Evolutionary conservation across 2,888 invertebrate genomes (phyloP), one percentile per base, ranked within the genome.

Genomic region (Aelia acuminata): DNA sequence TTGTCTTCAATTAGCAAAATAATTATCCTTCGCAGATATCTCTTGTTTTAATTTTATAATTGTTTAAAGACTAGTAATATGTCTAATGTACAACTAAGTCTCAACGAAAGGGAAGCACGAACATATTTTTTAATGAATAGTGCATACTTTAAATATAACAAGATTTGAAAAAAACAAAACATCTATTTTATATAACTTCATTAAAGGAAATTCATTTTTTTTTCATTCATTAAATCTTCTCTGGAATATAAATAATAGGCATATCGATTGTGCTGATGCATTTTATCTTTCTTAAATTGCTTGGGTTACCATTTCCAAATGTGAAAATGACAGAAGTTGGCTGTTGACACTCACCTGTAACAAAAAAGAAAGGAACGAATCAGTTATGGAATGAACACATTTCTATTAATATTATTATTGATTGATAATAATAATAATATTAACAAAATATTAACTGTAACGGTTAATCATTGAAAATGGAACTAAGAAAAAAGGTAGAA

Each of bases 281-380:
- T 70, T 70, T 13, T n/a, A 3, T 43, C 26, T 57, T 57, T 57
- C 57, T 35, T 70, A 70, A 35, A 35, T 31, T 70, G 35, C 63
- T 18, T 70, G 35, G 31, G 31, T 70, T 70, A 70, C 63, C 63
- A 70, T 70, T 70, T 70, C 63, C 63, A 35, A 70, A 70, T 35
- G 31, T 15, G 18, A 70, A 70, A 70, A 70, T 70, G 35, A 70
- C 18, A 70, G 57, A 57, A 57, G 63, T 31, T 4, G 63, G 15
- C 31, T 35, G 63, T 18, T 35, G 63, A 70, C 31, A 70, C 63
- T 70, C 63, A 70, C 63, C 63, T 70, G 63, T 35, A 70, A 70
- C 63, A 70, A 70, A 70, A 70, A 49, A 53, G 35, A 70, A 70
- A 35, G 35, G 35, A 70, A 70, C 63, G 35, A 70, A 70, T 70